Evolutionary conservation across 2,113 vertebrate genomes (phyloP), one percentile per base, ranked within the genome.

Genomic region (Corynorhinus townsendii): DNA sequence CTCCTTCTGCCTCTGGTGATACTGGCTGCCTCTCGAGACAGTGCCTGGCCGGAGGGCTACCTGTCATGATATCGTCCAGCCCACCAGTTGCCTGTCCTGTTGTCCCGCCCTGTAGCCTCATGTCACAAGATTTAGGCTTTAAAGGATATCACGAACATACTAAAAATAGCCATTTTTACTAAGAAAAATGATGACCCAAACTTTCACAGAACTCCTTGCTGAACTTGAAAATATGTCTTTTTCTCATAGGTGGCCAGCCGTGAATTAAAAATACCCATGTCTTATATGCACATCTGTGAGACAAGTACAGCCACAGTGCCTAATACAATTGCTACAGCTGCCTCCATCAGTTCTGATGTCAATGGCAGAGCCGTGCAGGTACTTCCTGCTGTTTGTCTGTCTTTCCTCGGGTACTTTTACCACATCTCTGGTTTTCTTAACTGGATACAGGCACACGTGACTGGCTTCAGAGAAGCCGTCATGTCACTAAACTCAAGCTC

Each of bases 321-420:
- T 28, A 99, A 99, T 95, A 98, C 99, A 0, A 96, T 97, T 28
- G 98, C 98, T 0, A 98, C 99, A 0, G 99, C 87, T 0, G 99
- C 98, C 0, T 99, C 99, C 89, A 96, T 98, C 5, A 98, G 99
- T 2, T 99, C 99, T 0, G 99, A 99, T 16, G 98, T 98, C 97
- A 99, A 99, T 4, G 99, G 99, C 94, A 99, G 99, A 98, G 99
- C 99, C 0, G 98, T 99, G 86, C 99, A 99, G 99, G 99, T 99
- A 91, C 95, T 24, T 59, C 2, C 54, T 16, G 79, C 17, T 62
- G 19, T 6, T 47, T 71, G 28, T 6, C 52, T 71, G n/a, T 83
- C 76, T 22, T 24, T 52, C 71, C 85, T 47, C 20, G 8, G 30
- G 49, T 15, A 19, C 68, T 56, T 66, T 62, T 19, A 24, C 66